Percentiles rank a stretch among this genome's conserved stretches.
These are phyloP conservation scores for Montipora capricornis DNA, from an alignment of 64 coral and sea anemone species.

Conservation along the genomic window DNA sequence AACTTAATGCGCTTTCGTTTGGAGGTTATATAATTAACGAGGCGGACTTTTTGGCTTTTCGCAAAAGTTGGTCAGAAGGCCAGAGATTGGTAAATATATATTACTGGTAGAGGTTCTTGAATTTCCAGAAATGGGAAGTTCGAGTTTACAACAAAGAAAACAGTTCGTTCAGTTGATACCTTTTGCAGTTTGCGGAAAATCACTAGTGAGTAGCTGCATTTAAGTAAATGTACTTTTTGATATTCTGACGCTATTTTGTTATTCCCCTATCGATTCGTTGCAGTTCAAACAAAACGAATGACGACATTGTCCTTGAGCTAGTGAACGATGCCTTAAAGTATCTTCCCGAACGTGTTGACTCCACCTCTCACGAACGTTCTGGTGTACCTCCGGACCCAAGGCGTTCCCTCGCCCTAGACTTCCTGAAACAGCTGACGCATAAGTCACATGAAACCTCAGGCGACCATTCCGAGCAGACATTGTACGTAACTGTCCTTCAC, in stretches of 20 bases:
- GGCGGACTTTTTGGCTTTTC: too few species aligned
- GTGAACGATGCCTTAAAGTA: constrained; percentile 71
- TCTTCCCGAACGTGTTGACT: constrained; percentile 62
- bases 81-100: too few species aligned
- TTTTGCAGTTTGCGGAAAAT: too few species aligned
- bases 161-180: too few species aligned
- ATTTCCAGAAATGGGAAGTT: too few species aligned
- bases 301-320: constrained; percentile 84
- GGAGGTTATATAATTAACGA: too few species aligned
- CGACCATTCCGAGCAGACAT: constrained; percentile 57
- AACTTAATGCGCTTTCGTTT: too few species aligned
- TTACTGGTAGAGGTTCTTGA: too few species aligned
- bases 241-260: neutral
- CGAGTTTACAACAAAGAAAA: too few species aligned
- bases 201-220: too few species aligned
- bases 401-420: constrained; percentile 49
- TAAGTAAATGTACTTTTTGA: too few species aligned
- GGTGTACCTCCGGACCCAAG: constrained; percentile 1
- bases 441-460: constrained; percentile 7
- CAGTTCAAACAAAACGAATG: constrained; percentile 88
- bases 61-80: too few species aligned
- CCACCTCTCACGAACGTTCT: constrained; percentile 24
- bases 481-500: constrained; percentile 62
- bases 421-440: constrained; percentile 1
- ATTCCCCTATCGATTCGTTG: neutral